Evolutionary conservation across 2,888 invertebrate species (phyloP), one percentile per base, ranked within the genome.

Genomic region (Trichogramma evanescens): DNA sequence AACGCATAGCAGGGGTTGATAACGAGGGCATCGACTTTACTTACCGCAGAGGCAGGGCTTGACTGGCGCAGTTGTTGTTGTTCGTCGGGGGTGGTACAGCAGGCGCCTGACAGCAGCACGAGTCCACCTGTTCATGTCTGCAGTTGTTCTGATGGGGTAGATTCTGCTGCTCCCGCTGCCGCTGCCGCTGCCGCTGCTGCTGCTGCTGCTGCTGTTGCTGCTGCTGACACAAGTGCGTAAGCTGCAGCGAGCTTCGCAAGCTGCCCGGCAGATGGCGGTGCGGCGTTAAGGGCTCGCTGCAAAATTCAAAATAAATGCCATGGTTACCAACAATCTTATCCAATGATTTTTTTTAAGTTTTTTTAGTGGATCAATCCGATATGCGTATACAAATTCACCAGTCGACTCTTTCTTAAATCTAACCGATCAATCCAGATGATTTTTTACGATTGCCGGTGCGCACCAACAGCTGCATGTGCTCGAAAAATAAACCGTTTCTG

Each of bases 11-110:
- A n/a, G 39, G 4, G 13, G 56, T 53, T 43, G 66, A 57, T 66
- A 65, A 66, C 13, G 39, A 6, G 43, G 63, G 40, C 26, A 58
- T 10, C 44, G 48, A 59, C 56, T 60, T 65, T 63, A 71, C 70
- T 72, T 63, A 75, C 74, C 74, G 71, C 63, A 73, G 65, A 66
- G 74, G 74, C 58, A 73, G 66, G 65, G 68, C 71, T 68, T 74
- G 74, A 67, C 69, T 67, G 66, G 69, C 67, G 64, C 67, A 62
- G 65, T 67, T 70, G 66, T 61, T 69, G 65, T 68, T 71, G 68
- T 56, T 68, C 61, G 72, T 65, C 56, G 69, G 66, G 63, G 71
- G 65, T 65, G 68, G 66, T 57, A 67, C 63, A 60, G 66, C 58
- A 61, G 70, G 69, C 56, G 69, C 62, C 64, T 67, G 66, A 51